Evolutionary conservation across 2,888 invertebrate genomes (phyloP).

Genomic region (Netelia virgata): DNA sequence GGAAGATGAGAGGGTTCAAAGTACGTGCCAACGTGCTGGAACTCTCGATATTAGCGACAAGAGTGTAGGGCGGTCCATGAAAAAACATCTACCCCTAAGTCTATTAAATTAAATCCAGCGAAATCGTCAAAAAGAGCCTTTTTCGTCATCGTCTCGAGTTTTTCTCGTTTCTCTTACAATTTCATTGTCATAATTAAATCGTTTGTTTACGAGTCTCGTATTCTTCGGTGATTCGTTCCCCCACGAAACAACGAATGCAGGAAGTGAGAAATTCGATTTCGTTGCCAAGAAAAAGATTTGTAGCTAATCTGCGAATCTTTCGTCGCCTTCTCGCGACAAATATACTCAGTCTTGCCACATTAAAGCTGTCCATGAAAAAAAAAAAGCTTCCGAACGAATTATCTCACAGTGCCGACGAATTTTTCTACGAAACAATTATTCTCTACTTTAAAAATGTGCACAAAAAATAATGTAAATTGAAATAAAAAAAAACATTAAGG

Average conservation of each 20-base stretch:
- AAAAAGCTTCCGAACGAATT: slow-evolving; percentile 3
- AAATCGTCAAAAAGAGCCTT: background rate
- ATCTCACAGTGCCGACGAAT: slow-evolving; percentile 27
- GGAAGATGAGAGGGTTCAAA: slow-evolving; percentile 74
- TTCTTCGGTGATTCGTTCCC: no score
- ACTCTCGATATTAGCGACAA: slow-evolving; percentile 28
- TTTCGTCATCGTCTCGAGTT: no score
- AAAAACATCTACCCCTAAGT: slow-evolving; percentile 8
- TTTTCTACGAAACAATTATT: background rate
- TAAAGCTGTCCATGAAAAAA: slow-evolving; percentile 18
- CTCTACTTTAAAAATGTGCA: background rate
- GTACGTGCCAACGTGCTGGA: slow-evolving; percentile 70
- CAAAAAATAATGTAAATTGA: slow-evolving; percentile 11
- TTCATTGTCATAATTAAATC: no score
- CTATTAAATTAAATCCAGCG: slow-evolving; percentile 42
- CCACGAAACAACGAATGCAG: slow-evolving; percentile 29
- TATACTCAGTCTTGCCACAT: slow-evolving; percentile 47
- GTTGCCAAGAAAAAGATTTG: slow-evolving; percentile 36
- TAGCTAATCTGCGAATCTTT: background rate
- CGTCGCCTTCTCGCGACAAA: slow-evolving; percentile 31
- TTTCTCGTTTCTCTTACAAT: no score
- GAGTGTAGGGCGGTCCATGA: slow-evolving; percentile 9
- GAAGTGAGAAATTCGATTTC: slow-evolving; percentile 9
- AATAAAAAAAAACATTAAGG: slow-evolving; percentile 46
- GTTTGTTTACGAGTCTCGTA: no score